phyloP scores from a whole-genome alignment of 2,797 vertebrate species.

The Periophthalmus magnuspinnatus region DNA sequence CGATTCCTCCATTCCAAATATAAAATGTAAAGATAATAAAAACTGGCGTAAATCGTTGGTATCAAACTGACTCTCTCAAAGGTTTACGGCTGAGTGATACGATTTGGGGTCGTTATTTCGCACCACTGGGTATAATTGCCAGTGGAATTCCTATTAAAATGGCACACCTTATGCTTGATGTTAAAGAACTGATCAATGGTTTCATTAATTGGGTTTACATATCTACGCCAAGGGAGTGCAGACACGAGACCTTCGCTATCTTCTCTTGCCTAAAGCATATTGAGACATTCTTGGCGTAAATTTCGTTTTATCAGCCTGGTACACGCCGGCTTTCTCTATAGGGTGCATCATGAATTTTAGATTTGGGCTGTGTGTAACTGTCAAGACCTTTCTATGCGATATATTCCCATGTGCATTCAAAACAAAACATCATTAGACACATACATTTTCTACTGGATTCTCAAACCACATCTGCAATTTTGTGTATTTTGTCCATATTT shows the following conservation, averaged over 20 bases:
- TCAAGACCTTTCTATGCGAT: neutral
- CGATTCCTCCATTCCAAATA: slow-evolving; percentile 64
- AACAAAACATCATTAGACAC: neutral
- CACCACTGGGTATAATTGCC: slow-evolving; percentile 64
- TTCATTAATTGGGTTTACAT: slow-evolving; percentile 69
- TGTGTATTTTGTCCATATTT: no score
- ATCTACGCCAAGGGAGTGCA: slow-evolving; percentile 29
- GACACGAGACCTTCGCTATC: slow-evolving; percentile 30
- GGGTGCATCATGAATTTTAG: slow-evolving; percentile 10
- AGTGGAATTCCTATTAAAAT: slow-evolving; percentile 62
- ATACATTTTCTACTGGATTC: no score
- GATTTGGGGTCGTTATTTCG: slow-evolving; percentile 58
- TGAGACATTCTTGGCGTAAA: neutral
- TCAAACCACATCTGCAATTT: no score
- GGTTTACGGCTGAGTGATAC: slow-evolving; percentile 65
- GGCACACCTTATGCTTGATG: slow-evolving; percentile 51
- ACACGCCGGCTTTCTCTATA: slow-evolving; percentile 27
- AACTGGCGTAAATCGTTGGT: slow-evolving; percentile 65
- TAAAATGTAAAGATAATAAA: slow-evolving; percentile 71
- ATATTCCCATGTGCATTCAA: neutral
- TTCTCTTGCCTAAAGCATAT: slow-evolving; percentile 4
- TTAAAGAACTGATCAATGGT: slow-evolving; percentile 68
- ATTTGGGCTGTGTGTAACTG: neutral
- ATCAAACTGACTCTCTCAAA: slow-evolving; percentile 60
- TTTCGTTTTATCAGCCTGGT: slow-evolving; percentile 39